Percentiles rank a stretch among this genome's conserved stretches.
Evolutionary conservation across 2,797 vertebrate species (phyloP).

Genomic region (Phrynocephalus guinanensis): DNA sequence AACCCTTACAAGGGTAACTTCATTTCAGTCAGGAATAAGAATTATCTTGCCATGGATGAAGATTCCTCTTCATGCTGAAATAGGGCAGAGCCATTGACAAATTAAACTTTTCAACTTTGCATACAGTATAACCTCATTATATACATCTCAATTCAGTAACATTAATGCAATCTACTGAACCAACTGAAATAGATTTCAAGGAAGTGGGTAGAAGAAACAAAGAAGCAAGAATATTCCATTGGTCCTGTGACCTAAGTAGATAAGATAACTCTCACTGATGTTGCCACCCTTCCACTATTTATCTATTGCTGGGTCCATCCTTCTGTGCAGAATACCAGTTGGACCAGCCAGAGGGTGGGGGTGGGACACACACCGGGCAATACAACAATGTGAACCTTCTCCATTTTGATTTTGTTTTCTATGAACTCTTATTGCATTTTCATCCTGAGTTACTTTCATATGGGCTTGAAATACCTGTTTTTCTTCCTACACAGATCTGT

Average conservation of each 20-base stretch:
- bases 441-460: no score
- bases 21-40: constrained; percentile 4
- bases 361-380: neutral
- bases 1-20: constrained; percentile 11
- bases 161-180: constrained; percentile 1
- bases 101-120: constrained; percentile 13
- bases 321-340: neutral
- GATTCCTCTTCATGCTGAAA: constrained; percentile 13
- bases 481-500: no score
- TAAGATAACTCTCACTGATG: neutral
- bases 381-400: no score
- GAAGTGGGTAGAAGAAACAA: neutral
- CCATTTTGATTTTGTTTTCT: no score
- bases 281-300: neutral
- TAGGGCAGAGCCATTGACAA: constrained; percentile 30
- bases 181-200: neutral
- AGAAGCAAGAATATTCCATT: neutral
- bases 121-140: neutral
- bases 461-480: no score
- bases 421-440: no score
- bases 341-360: neutral
- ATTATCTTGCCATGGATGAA: neutral
- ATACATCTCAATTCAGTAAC: neutral
- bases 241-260: neutral
- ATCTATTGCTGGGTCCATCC: neutral